Percentiles rank a stretch among this genome's conserved stretches.
Conservation (phyloP, 1,140 invertebrate species). For the Drosophila takahashii region DNA sequence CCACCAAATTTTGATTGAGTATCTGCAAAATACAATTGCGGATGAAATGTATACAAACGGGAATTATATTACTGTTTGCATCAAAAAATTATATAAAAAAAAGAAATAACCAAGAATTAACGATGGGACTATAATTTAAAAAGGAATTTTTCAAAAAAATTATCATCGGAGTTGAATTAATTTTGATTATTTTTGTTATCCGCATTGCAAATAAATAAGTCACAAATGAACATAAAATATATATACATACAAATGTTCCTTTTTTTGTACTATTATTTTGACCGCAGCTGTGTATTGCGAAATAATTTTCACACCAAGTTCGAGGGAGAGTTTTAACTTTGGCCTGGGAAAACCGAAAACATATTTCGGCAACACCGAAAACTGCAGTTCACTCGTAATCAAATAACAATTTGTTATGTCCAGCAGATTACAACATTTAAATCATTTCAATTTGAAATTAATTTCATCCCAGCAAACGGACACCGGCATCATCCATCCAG, state of each 20-base stretch:
- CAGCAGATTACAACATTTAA: constrained; percentile 53
- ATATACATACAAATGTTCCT: neutral
- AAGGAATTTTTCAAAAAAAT: too few relatives aligned
- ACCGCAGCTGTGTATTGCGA: neutral
- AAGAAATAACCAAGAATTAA: too few relatives aligned
- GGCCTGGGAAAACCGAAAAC: constrained; percentile 8
- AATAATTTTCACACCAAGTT: neutral
- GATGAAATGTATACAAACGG: neutral
- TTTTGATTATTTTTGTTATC: too few relatives aligned
- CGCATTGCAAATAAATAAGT: too few relatives aligned
- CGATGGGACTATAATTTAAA: too few relatives aligned
- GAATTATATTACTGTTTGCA: neutral
- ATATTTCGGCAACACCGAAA: constrained; percentile 7
- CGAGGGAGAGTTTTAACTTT: neutral
- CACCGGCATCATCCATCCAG: constrained; percentile 25
- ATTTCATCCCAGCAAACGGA: constrained; percentile 47
- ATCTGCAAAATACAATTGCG: constrained; percentile 11
- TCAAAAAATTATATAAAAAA: too few relatives aligned
- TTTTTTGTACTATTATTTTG: neutral
- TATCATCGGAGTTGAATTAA: too few relatives aligned
- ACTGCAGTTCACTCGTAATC: constrained; percentile 35
- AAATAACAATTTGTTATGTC: constrained; percentile 57
- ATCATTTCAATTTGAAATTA: constrained; percentile 67
- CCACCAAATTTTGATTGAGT: constrained; percentile 41
- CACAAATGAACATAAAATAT: neutral